Evolutionary conservation across 1,140 invertebrate genomes (phyloP), one percentile per base, ranked within the genome.

Genomic region (Dendroctonus valens): DNA sequence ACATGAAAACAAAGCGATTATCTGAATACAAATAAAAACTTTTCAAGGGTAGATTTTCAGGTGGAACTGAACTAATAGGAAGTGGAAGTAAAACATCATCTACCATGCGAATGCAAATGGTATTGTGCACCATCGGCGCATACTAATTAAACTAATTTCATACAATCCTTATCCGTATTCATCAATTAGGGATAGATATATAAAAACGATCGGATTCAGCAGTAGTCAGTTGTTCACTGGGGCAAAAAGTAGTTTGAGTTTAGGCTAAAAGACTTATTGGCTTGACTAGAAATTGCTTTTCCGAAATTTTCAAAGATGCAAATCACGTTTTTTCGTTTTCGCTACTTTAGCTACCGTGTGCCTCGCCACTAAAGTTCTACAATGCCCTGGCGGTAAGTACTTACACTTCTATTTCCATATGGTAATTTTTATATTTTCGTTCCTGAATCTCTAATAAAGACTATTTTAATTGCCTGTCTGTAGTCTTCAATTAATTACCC

Each of bases 231-330:
- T 11, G 42, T 46, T 46, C 8, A 9, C 12, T 9, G 1, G 8
- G 12, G 12, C 8, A 46, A 46, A 46, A 12, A 46, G 42, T 46
- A 46, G 42, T 46, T 46, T 46, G 42, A 46, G 42, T 46, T 46
- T 46, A 46, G 12, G 42, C 12, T 4, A 4, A 46, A 46, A 12
- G 1, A 9, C 8, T 11, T 46, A 46, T 46, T 46, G 26, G 26
- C 12, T 46, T 11, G 42, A 46, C 42, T 46, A 46, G 42, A 46
- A 46, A 46, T 12, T 46, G 12, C 42, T 46, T 46, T 46, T 46
- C 4, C 42, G 26, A 26, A 26, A 26, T 26, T 26, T 46, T 46
- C 12, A 2, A 12, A 46, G 12, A 46, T 46, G 8, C 8, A 11
- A 9, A 46, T 46, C 8, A 46, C 8, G 8, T 46, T 11, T 46